phyloP scores from a whole-genome alignment of 2,113 vertebrate species.

The Sebastes fasciatus region DNA sequence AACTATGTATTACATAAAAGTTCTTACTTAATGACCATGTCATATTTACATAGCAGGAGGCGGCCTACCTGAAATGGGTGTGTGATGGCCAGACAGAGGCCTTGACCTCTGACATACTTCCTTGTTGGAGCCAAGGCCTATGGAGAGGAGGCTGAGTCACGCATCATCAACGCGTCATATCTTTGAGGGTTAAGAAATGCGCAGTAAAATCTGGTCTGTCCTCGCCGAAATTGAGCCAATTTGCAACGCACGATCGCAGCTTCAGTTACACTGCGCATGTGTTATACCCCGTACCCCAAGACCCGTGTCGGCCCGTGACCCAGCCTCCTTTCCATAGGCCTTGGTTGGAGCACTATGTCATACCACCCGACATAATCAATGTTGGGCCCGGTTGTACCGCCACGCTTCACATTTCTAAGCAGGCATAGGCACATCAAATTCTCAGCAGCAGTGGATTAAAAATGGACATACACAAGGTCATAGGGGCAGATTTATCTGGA shows the following conservation, averaged over 20 bases:
- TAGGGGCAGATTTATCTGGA: neutral
- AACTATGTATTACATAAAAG: neutral
- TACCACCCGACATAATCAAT: neutral
- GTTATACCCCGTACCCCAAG: too few species aligned
- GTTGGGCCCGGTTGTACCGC: neutral
- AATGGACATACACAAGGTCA: neutral
- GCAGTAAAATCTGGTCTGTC: too few species aligned
- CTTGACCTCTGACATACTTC: constrained; percentile 54
- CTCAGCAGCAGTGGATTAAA: neutral
- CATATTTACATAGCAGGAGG: constrained; percentile 2
- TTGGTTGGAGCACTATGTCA: neutral
- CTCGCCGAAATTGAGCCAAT: too few species aligned
- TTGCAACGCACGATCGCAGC: too few species aligned
- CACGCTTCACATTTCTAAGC: neutral
- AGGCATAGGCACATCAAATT: neutral
- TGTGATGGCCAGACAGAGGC: neutral
- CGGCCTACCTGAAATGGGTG: neutral
- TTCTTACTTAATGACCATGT: neutral
- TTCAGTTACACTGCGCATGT: too few species aligned
- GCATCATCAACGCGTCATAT: too few species aligned
- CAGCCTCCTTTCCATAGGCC: too few species aligned
- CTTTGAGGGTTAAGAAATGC: too few species aligned
- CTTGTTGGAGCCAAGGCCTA: neutral
- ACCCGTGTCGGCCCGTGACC: too few species aligned
- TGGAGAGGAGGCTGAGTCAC: too few species aligned